phyloP scores from a whole-genome alignment of 2,113 vertebrate species.

The Poecilia latipinna region DNA sequence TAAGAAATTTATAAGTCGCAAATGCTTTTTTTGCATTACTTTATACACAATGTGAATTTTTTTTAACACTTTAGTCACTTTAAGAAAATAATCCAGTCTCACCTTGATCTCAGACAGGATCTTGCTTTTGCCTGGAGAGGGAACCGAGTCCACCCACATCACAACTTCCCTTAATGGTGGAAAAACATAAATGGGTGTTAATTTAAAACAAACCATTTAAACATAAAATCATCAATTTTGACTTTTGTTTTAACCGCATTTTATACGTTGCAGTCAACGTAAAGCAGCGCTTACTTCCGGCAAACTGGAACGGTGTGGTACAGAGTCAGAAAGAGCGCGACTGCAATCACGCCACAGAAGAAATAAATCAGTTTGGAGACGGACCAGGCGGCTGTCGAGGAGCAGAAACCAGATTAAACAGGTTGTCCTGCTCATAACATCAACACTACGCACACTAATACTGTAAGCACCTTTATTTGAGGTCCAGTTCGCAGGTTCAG shows the following conservation, averaged over 20 bases:
- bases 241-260: background rate
- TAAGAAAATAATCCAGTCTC: slow-evolving; percentile 1
- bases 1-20: background rate
- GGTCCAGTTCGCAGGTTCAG: slow-evolving; percentile 58
- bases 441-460: background rate
- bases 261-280: background rate
- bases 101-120: slow-evolving; percentile 66
- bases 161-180: slow-evolving; percentile 32
- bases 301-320: slow-evolving; percentile 64
- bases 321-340: slow-evolving; percentile 42
- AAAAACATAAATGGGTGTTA: background rate
- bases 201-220: background rate
- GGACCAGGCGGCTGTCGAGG: slow-evolving; percentile 52
- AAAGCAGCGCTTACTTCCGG: slow-evolving; percentile 54
- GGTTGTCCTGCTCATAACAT: background rate
- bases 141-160: slow-evolving; percentile 66
- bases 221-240: background rate
- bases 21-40: background rate
- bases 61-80: background rate
- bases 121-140: slow-evolving; percentile 73
- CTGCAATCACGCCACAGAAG: slow-evolving; percentile 22
- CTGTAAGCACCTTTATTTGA: slow-evolving; percentile 39
- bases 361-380: slow-evolving; percentile 45
- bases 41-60: background rate
- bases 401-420: background rate